Evolutionary conservation across 2,113 vertebrate species (phyloP).

Genomic region (Embiotoca jacksoni): DNA sequence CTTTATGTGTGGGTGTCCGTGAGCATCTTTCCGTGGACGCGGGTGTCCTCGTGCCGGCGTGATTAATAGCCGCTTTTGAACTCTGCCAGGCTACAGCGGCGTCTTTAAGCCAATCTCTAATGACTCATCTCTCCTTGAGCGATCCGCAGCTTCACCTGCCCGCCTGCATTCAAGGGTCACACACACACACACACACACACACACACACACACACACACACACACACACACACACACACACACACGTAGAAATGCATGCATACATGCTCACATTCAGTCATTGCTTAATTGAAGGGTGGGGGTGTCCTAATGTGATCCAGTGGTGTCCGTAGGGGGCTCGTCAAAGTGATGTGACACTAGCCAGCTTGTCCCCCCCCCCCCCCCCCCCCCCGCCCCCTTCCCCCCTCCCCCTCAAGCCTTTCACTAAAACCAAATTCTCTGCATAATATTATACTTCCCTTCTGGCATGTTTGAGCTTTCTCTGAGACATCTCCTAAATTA

Average conservation of each 20-base stretch:
- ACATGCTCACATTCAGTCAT: slow-evolving; percentile 6
- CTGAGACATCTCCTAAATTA: slow-evolving; percentile 31
- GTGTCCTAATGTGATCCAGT: slow-evolving; percentile 35
- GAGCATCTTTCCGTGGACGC: slow-evolving; percentile 21
- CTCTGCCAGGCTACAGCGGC: slow-evolving; percentile 56
- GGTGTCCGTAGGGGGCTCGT: slow-evolving; percentile 7
- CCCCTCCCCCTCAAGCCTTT: slow-evolving; percentile 22
- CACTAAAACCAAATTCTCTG: slow-evolving; percentile 20
- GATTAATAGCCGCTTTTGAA: slow-evolving; percentile 83
- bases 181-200: slow-evolving; percentile 13
- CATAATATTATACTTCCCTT: slow-evolving; percentile 39
- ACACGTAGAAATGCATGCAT: slow-evolving; percentile 3
- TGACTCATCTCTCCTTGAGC: slow-evolving; percentile 68
- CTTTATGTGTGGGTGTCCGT: slow-evolving; percentile 25
- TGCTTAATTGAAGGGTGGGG: slow-evolving; percentile 34
- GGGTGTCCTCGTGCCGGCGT: slow-evolving; percentile 62
- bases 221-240: slow-evolving; percentile 11
- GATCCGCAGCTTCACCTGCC: slow-evolving; percentile 51
- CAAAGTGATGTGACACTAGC: slow-evolving; percentile 33
- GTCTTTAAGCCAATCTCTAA: slow-evolving; percentile 70
- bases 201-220: slow-evolving; percentile 12
- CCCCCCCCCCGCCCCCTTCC: background rate
- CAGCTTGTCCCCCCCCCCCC: background rate
- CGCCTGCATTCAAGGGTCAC: slow-evolving; percentile 35
- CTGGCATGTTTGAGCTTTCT: slow-evolving; percentile 51